phyloP scores from a whole-genome alignment of 2,113 vertebrate genomes.

The Limnothrissa miodon region DNA sequence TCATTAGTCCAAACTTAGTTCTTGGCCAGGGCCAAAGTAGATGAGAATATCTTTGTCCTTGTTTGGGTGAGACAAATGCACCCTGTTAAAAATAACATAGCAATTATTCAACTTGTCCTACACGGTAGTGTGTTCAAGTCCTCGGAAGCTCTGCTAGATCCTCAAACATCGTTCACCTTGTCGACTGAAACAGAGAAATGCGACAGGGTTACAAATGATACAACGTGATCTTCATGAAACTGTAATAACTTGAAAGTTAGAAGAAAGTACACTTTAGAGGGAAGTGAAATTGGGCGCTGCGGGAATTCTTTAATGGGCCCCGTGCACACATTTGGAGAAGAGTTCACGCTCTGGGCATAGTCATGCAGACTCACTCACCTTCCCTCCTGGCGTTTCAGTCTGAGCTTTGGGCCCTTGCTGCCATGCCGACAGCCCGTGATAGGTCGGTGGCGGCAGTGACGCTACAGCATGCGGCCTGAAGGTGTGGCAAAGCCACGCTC shows the following conservation, averaged over 20 bases:
- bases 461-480: constrained; percentile 7
- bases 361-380: background rate
- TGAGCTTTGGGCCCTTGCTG: background rate
- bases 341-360: background rate
- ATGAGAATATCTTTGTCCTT: background rate
- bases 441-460: background rate
- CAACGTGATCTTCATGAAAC: background rate
- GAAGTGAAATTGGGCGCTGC: background rate
- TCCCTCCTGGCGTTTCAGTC: background rate
- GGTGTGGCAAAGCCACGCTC: constrained; percentile 19
- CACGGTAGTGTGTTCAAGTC: constrained; percentile 20
- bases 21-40: background rate
- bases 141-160: background rate
- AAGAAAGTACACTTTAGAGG: background rate
- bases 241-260: background rate
- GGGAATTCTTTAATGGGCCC: background rate
- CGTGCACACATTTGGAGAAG: background rate
- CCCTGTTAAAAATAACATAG: background rate
- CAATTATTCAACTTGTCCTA: constrained; percentile 11
- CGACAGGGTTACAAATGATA: background rate
- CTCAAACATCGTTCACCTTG: background rate
- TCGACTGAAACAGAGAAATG: background rate
- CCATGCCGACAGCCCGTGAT: background rate
- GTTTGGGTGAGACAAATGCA: background rate
- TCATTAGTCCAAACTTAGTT: background rate